Evolutionary conservation across 2,797 vertebrate genomes (phyloP).

Genomic region (Scomberomorus guttatus): DNA sequence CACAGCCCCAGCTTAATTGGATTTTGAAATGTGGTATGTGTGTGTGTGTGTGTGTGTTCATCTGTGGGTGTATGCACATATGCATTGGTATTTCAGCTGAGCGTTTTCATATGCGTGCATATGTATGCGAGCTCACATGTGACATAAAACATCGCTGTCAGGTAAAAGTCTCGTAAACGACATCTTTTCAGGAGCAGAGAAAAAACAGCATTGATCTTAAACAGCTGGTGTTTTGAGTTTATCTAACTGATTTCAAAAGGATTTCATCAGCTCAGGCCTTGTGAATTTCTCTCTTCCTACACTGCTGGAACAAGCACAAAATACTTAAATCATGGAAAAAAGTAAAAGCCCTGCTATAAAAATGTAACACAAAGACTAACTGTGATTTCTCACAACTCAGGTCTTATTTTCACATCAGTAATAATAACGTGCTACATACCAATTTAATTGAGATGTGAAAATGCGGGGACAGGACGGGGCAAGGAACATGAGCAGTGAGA

Average conservation of each 20-base stretch:
- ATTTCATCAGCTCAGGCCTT: slow-evolving; percentile 31
- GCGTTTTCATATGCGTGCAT: slow-evolving; percentile 45
- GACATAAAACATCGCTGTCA: slow-evolving; percentile 56
- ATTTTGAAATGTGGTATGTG: slow-evolving; percentile 67
- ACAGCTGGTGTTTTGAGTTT: slow-evolving; percentile 52
- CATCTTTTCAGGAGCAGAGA: slow-evolving; percentile 33
- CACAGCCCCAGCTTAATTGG: slow-evolving; percentile 74
- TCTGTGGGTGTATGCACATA: slow-evolving; percentile 48
- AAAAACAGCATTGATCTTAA: slow-evolving; percentile 57
- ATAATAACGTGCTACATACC: not conserved
- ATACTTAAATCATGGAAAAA: slow-evolving; percentile 8
- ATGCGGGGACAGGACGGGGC: no score
- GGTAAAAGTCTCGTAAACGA: slow-evolving; percentile 46
- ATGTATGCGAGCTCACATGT: slow-evolving; percentile 16
- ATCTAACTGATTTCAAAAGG: slow-evolving; percentile 56
- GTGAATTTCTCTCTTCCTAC: not conserved
- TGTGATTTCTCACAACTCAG: not conserved
- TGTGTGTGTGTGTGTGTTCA: slow-evolving; percentile 21
- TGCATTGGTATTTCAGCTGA: slow-evolving; percentile 41
- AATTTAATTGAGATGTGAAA: not conserved
- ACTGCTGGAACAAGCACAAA: slow-evolving; percentile 2
- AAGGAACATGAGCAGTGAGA: not conserved
- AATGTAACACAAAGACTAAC: not conserved
- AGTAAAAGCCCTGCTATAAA: not conserved
- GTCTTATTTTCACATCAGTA: not conserved